Evolutionary conservation across 2,888 invertebrate species (phyloP), one percentile per base, ranked within the genome.

Genomic region (Orgyia antiqua): DNA sequence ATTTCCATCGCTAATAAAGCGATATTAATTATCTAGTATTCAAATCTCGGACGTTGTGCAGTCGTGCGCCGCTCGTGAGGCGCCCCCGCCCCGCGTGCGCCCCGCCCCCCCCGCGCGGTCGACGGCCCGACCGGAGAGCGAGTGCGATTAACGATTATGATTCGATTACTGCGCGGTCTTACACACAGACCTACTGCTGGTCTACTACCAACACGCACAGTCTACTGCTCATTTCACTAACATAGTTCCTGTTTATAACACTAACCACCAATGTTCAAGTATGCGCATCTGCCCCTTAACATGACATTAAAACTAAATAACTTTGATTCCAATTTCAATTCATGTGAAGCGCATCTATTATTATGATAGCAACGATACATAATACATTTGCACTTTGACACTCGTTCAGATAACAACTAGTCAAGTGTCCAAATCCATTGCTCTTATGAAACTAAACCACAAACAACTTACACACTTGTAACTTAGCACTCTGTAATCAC

Each of bases 21-120:
- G 75, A 82, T 84, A 84, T 83, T 83, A 82, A 84, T 84, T 84
- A 84, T 84, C 83, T 79, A 78, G 78, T 83, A 83, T 82, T 80
- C 83, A 83, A 82, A 83, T 83, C 83, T 80, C 62, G 67, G 64
- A 64, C 62, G 72, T 62, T 61, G 68, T 49, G 64, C 67, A 67
- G 64, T 73, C 72, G 75, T 67, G 68, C 58, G 51, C 52, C 68
- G 74, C 57, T 74, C 78, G 77, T 74, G 78, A 75, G 74, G 51
- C 49, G 31, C 31, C 27, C 48, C 35, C 47, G 36, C 44, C 43
- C 48, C 41, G 36, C 33, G 41, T 37, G 29, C 42, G 30, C 44
- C 45, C 36, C 36, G 27, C 47, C 39, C 41, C 31, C 52, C 42
- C 50, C 55, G 43, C 46, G 30, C 53, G 68, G 56, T 60, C 63